Evolutionary conservation across 2,113 vertebrate genomes (phyloP), one percentile per base, ranked within the genome.

Genomic region (Regulus satrapa): DNA sequence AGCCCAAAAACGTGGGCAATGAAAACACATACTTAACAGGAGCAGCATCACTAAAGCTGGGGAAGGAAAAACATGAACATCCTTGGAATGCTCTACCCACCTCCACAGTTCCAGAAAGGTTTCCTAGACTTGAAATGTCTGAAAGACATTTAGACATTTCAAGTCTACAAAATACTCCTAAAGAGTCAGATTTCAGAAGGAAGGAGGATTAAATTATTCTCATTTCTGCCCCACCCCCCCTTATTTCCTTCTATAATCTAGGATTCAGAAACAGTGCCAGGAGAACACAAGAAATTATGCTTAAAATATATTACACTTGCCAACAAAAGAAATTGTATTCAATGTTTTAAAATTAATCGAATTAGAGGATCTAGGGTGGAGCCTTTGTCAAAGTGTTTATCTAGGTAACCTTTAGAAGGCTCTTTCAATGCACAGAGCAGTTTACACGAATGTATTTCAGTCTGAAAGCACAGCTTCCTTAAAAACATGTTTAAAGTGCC

Each of bases 321-420:
- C 55, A 89, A 94, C 79, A 88, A 89, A 89, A 62, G n/a, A 92
- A 92, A 94, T 95, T 51, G 58, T 23, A 88, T 45, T 38, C 89
- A 89, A 18, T 51, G 34, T 82, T 95, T 75, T 41, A 67, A 87
- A 96, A 43, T 89, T 93, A 93, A 84, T 72, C 82, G 55, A 96
- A 95, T 94, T 86, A 85, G 58, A 69, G 51, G 9, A 72, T 79
- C 84, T 36, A 78, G 36, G 48, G 80, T 38, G 49, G 61, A 89
- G 81, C 41, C 95, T 88, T 77, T 71, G 34, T 56, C 43, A 9
- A 84, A 61, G 46, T 51, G 2, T 56, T 68, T 14, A 79, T 95
- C 71, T 88, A 72, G 74, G 77, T 31, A 71, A 83, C 76, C 34
- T 26, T 14, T 4, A 17, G 29, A 28, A 41, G 28, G 66, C 15